These are phyloP conservation scores for Pollimyrus isidori DNA, from an alignment of 2,113 vertebrate species.

Conservation along the genomic window DNA sequence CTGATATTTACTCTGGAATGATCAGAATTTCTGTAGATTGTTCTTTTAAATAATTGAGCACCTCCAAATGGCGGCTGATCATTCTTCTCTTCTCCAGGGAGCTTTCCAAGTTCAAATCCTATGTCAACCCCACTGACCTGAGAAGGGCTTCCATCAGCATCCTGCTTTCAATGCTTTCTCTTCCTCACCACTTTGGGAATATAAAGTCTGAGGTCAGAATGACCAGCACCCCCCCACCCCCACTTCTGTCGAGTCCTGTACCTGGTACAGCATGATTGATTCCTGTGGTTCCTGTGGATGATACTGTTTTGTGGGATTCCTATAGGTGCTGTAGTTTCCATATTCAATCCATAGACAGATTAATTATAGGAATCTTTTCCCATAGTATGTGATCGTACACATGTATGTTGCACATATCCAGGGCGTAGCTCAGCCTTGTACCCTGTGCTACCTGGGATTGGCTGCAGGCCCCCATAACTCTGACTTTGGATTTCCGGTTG, in stretches of 20 bases:
- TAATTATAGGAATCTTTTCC: neutral
- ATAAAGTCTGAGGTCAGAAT: conserved; percentile 82
- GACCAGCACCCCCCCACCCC: neutral
- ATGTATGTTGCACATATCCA: neutral
- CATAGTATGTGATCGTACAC: neutral
- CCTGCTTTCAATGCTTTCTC: conserved; percentile 81
- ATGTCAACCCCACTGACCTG: conserved; percentile 89
- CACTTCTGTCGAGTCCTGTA: neutral
- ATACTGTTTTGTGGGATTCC: neutral
- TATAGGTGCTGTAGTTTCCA: neutral
- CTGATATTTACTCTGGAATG: neutral
- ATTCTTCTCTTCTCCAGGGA: conserved; percentile 63
- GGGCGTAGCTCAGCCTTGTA: neutral
- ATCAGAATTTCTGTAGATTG: neutral
- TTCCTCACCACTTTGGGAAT: conserved; percentile 95
- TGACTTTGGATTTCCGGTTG: neutral
- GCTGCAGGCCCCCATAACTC: neutral
- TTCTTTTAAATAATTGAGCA: neutral
- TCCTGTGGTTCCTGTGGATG: neutral
- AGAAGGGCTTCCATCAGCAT: conserved; percentile 92
- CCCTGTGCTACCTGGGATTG: neutral
- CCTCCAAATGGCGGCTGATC: neutral
- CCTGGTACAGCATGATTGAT: neutral
- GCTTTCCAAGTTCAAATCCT: conserved; percentile 91
- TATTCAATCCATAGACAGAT: neutral